Evolutionary conservation across 2,797 vertebrate species (phyloP).

Genomic region (Sebastes vulpes): DNA sequence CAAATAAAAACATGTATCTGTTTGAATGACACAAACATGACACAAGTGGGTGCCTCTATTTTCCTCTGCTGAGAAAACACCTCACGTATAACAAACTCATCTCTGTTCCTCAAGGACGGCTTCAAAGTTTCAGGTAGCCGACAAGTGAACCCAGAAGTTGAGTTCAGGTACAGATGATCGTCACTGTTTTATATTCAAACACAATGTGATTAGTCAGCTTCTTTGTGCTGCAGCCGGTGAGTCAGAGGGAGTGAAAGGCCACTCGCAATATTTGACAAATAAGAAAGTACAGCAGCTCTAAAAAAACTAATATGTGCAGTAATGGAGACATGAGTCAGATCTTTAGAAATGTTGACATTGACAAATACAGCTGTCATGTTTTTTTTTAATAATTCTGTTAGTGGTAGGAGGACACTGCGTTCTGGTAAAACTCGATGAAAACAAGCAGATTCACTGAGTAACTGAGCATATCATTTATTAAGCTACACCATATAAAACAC

Average conservation of each 20-base stretch:
- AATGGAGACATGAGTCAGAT: constrained; percentile 12
- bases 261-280: not conserved
- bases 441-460: not conserved
- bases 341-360: not conserved
- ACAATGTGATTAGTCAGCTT: not conserved
- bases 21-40: not conserved
- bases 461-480: not conserved
- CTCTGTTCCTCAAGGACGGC: not conserved
- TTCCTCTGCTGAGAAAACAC: not conserved
- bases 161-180: not conserved
- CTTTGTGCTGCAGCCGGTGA: constrained; percentile 21
- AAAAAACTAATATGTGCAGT: not conserved
- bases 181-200: not conserved
- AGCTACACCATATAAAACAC: not conserved
- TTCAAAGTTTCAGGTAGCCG: not conserved
- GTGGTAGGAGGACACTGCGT: not conserved
- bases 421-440: not conserved
- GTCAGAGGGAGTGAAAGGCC: constrained; percentile 13
- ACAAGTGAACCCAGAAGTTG: not conserved
- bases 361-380: not conserved
- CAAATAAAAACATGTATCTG: not conserved
- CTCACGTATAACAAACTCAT: not conserved
- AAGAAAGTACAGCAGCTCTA: not conserved
- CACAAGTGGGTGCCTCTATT: not conserved
- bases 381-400: not conserved